Evolutionary conservation across 53 echinoderm and acorn worm genomes (phyloP), one percentile per base, ranked within the genome.

Genomic region (Temnopleurus reevesii): DNA sequence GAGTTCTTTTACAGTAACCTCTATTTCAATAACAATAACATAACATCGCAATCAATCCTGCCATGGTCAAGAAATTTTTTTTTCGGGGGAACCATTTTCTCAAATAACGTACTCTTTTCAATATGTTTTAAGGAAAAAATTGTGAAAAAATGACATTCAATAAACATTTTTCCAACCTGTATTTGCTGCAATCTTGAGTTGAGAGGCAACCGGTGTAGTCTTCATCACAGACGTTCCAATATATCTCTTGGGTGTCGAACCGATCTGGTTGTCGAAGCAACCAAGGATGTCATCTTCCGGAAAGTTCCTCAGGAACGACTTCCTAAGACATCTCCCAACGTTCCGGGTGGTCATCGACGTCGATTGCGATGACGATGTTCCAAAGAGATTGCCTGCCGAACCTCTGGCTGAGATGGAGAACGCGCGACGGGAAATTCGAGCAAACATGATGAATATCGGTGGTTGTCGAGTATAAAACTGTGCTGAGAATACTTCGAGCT

Each of bases 221-320:
- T 87, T 87, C 12, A 87, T 34, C 51, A 35, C 53, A 8, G 88
- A 87, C 21, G 71, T 87, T 66, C 88, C 66, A 17, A 87, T 4
- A 30, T 19, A 53, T 71, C 88, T 87, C 71, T 47, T 65, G 9
- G 43, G 53, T 13, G 18, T 2, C 21, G 12, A 33, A n/a, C n/a
- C n/a, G n/a, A n/a, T n/a, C 60, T 15, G 18, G 60, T 60, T 59
- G 71, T 47, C 36, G 34, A 87, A 49, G 61, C 59, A 85, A 27
- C 61, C 45, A 9, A 85, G 23, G 6, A 87, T 27, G 24, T 87
- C 88, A 6, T 87, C 88, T 8, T 47, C 88, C 4, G 88, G 88
- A 26, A 87, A 87, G 12, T 87, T 87, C 71, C 88, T 87, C 66
- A 87, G 5, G 30, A 87, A 53, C 21, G 88, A 87, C 23, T 51